phyloP scores from a whole-genome alignment of 2,113 vertebrate genomes.

The Neogobius melanostomus region DNA sequence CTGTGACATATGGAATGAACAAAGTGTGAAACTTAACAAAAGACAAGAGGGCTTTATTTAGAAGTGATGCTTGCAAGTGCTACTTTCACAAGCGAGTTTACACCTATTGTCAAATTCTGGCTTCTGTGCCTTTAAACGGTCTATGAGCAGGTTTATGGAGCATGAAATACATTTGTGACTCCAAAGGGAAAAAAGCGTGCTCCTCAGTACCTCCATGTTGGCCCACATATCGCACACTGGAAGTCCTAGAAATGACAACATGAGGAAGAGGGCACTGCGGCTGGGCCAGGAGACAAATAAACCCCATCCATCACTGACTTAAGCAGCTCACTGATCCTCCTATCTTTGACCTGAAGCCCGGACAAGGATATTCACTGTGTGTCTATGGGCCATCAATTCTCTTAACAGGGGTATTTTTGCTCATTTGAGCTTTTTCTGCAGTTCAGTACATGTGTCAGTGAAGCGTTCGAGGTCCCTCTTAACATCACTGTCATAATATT shows the following conservation, averaged over 20 bases:
- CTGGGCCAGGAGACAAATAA: slow-evolving; percentile 18
- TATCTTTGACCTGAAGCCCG: not conserved
- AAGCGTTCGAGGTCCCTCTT: too few relatives aligned
- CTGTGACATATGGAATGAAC: slow-evolving; percentile 1
- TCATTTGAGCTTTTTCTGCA: not conserved
- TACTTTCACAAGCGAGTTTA: not conserved
- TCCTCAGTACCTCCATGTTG: slow-evolving; percentile 31
- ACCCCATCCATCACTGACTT: slow-evolving; percentile 43
- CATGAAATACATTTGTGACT: not conserved
- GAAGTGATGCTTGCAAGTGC: not conserved
- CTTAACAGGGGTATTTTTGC: not conserved
- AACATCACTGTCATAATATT: too few relatives aligned
- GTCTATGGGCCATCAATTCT: not conserved
- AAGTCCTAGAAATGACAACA: slow-evolving; percentile 62
- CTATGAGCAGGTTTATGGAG: not conserved
- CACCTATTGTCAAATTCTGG: not conserved
- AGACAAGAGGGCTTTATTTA: not conserved
- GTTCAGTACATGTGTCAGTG: not conserved
- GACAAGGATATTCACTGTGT: not conserved
- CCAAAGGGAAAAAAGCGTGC: not conserved
- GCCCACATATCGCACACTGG: slow-evolving; percentile 50
- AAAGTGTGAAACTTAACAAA: not conserved
- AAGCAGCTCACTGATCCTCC: not conserved
- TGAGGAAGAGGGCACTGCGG: slow-evolving; percentile 42
- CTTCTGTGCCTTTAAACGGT: not conserved